Percentiles rank a stretch among this genome's conserved stretches.
phyloP scores from a whole-genome alignment of 2,888 invertebrate genomes.

The Tupiocoris notatus region DNA sequence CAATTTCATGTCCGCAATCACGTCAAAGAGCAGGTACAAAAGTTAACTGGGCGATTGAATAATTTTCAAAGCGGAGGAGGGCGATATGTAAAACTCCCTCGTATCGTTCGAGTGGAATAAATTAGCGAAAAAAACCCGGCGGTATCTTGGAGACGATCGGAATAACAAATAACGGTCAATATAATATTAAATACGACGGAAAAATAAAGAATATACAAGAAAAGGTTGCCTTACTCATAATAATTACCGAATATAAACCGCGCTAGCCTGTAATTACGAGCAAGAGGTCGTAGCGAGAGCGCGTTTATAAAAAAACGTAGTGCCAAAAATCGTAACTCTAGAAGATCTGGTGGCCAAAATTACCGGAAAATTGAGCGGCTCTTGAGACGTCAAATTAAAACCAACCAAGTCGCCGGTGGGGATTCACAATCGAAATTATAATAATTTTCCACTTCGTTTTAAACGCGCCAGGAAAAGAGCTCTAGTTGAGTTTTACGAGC shows the following conservation, averaged over 20 bases:
- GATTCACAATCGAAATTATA: neutral
- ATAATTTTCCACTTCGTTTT: neutral
- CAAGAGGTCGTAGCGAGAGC: neutral
- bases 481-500: neutral
- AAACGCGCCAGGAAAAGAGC: neutral
- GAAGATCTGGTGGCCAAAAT: neutral
- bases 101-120: too few species aligned
- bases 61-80: neutral
- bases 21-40: too few species aligned
- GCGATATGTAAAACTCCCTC: neutral
- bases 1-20: too few species aligned
- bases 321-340: too few species aligned
- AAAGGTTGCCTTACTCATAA: neutral
- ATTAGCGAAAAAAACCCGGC: neutral
- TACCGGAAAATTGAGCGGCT: neutral
- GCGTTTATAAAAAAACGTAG: neutral
- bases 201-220: neutral
- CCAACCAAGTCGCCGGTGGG: neutral
- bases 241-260: neutral
- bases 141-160: neutral
- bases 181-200: neutral
- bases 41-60: neutral
- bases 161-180: neutral
- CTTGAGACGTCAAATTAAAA: neutral
- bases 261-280: neutral